Conservation (phyloP, 2,113 vertebrate species). For the Xiphias gladius region DNA sequence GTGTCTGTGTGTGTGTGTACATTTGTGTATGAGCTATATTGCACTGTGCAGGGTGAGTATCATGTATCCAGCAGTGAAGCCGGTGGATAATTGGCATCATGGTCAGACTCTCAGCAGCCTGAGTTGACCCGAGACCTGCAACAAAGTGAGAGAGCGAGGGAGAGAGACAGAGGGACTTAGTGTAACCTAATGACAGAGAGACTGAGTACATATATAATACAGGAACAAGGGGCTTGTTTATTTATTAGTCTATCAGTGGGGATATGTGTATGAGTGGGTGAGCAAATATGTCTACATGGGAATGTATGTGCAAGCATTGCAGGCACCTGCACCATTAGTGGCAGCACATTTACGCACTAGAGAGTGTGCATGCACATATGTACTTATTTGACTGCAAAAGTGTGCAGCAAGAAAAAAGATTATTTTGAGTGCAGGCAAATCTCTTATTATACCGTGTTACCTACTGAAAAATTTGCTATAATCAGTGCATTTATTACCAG, state of each 20-base stretch:
- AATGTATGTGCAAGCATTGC: slow-evolving; percentile 12
- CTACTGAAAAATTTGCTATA: not conserved
- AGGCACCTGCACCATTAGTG: slow-evolving; percentile 41
- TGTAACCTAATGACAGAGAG: slow-evolving; percentile 63
- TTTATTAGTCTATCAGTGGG: slow-evolving; percentile 58
- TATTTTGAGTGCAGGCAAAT: not conserved
- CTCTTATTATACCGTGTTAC: not conserved
- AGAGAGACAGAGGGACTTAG: slow-evolving; percentile 52
- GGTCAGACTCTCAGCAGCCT: slow-evolving; percentile 69
- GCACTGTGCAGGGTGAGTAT: slow-evolving; percentile 53
- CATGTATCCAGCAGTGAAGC: slow-evolving; percentile 70
- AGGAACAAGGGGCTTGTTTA: slow-evolving; percentile 63
- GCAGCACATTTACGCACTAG: slow-evolving; percentile 4
- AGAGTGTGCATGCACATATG: slow-evolving; percentile 2
- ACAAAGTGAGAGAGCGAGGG: slow-evolving; percentile 54
- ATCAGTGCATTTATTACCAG: slow-evolving; percentile 22
- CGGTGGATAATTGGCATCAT: slow-evolving; percentile 77
- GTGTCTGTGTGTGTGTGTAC: slow-evolving; percentile 32
- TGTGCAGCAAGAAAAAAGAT: not conserved
- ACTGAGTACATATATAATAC: slow-evolving; percentile 69
- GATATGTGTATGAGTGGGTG: slow-evolving; percentile 35
- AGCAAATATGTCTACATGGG: slow-evolving; percentile 11
- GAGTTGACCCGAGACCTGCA: slow-evolving; percentile 71
- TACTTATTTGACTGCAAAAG: slow-evolving; percentile 13
- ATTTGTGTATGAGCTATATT: slow-evolving; percentile 43